A percentile compares a stretch with the other conserved stretches of the same genome.
Evolutionary conservation across 2,113 vertebrate genomes (phyloP).

Genomic region (Antechinus flavipes): DNA sequence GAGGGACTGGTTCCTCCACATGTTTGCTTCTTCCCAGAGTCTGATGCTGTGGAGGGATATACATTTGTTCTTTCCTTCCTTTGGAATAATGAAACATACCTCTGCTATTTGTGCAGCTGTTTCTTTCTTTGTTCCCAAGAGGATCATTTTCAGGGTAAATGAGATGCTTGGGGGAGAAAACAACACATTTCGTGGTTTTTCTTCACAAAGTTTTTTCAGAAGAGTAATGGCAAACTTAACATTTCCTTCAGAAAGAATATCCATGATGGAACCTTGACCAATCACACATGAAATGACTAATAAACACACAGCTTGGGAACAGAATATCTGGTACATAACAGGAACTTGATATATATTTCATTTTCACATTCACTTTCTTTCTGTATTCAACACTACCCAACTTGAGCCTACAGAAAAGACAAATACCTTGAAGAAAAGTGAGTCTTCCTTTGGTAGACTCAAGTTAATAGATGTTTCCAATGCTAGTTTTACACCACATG

Average conservation of each 20-base stretch:
- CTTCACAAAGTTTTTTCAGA: conserved; percentile 81
- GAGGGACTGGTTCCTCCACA: neutral
- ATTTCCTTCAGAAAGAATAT: conserved; percentile 81
- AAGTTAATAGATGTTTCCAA: neutral
- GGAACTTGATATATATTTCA: neutral
- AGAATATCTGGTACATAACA: neutral
- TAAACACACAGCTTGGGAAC: neutral
- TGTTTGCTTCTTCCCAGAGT: neutral
- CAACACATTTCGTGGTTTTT: conserved; percentile 81
- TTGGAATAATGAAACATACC: conserved; percentile 72
- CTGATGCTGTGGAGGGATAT: neutral
- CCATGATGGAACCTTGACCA: conserved; percentile 78
- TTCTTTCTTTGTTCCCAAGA: conserved; percentile 83
- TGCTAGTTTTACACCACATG: neutral
- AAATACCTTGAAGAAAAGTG: neutral
- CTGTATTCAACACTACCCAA: neutral
- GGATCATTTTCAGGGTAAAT: conserved; percentile 88
- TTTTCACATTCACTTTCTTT: neutral
- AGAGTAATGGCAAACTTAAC: conserved; percentile 85
- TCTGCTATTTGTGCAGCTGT: conserved; percentile 87
- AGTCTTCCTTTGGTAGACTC: neutral
- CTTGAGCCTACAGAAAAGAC: neutral
- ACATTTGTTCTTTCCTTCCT: neutral
- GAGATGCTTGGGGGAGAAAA: conserved; percentile 90
- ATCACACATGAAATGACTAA: neutral